Percentiles rank a stretch among this genome's conserved stretches.
Evolutionary conservation across 2,113 vertebrate species (phyloP).

Genomic region (Prietella phreatophila): DNA sequence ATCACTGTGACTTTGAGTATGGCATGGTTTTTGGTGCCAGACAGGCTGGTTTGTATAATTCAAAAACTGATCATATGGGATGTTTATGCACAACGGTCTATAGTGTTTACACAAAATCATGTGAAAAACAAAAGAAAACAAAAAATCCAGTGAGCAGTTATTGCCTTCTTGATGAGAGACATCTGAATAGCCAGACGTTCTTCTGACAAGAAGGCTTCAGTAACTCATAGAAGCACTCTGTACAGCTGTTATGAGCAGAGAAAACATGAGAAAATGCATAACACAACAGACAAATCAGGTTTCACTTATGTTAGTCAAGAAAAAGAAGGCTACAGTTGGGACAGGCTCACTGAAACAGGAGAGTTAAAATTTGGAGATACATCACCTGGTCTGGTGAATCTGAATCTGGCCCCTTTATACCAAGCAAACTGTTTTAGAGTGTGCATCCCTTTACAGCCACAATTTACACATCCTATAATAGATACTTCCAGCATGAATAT

Average conservation of each 20-base stretch:
- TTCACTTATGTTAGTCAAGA: too few relatives aligned
- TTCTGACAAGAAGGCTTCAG: neutral
- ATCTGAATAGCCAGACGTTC: neutral
- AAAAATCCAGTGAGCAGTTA: neutral
- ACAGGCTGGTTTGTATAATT: neutral
- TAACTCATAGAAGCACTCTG: neutral
- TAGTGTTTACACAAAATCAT: neutral
- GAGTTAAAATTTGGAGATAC: neutral
- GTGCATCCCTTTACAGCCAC: neutral
- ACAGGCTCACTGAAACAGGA: neutral
- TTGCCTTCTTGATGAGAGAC: neutral
- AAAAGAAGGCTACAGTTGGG: neutral
- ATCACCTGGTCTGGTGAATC: neutral
- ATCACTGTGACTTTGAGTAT: neutral
- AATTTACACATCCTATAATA: neutral
- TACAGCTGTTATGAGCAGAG: neutral
- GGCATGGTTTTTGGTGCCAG: neutral
- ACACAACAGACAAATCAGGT: too few relatives aligned
- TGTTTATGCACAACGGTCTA: neutral
- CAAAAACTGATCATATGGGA: neutral
- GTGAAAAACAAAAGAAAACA: neutral
- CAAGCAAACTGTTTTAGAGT: neutral
- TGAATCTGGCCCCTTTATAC: neutral
- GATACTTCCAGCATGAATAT: neutral
- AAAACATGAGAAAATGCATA: too few relatives aligned